These are phyloP conservation scores for Sicus ferrugineus DNA, from an alignment of 2,888 invertebrate species.

Conservation along the genomic window DNA sequence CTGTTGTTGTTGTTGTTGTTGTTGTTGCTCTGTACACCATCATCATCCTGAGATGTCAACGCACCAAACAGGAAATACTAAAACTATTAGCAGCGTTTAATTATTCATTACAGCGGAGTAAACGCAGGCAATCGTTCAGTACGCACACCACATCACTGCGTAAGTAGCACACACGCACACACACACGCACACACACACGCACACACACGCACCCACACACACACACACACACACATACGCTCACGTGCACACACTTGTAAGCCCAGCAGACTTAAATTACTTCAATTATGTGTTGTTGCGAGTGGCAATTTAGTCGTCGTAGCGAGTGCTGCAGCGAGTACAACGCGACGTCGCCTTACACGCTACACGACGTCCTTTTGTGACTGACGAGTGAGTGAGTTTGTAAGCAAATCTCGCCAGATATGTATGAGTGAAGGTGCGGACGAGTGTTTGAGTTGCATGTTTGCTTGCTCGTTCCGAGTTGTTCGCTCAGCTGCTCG, in stretches of 20 bases:
- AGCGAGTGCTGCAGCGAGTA: too few species aligned
- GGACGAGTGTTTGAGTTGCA: too few species aligned
- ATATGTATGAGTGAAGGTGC: too few species aligned
- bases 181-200: neutral
- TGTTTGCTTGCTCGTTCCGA: too few species aligned
- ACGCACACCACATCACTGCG: too few species aligned
- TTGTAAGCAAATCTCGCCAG: too few species aligned
- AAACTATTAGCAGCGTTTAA: slow-evolving; percentile 62
- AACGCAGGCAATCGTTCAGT: neutral
- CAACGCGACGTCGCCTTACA: too few species aligned
- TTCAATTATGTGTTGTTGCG: too few species aligned
- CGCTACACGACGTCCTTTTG: too few species aligned
- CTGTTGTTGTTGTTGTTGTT: slow-evolving; percentile 1
- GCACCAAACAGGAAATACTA: slow-evolving; percentile 54
- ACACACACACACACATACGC: neutral
- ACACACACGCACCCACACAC: neutral
- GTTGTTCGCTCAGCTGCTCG: too few species aligned
- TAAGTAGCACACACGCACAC: neutral
- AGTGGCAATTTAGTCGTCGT: too few species aligned
- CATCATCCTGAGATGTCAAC: slow-evolving; percentile 16
- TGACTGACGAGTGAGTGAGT: too few species aligned
- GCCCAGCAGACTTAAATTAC: neutral
- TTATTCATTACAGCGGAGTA: slow-evolving; percentile 57
- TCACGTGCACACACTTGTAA: neutral
- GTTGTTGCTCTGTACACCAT: neutral